Percentiles rank a stretch among this genome's conserved stretches.
Evolutionary conservation across 2,888 invertebrate genomes (phyloP).

Genomic region (Sinhomidia bicolor): DNA sequence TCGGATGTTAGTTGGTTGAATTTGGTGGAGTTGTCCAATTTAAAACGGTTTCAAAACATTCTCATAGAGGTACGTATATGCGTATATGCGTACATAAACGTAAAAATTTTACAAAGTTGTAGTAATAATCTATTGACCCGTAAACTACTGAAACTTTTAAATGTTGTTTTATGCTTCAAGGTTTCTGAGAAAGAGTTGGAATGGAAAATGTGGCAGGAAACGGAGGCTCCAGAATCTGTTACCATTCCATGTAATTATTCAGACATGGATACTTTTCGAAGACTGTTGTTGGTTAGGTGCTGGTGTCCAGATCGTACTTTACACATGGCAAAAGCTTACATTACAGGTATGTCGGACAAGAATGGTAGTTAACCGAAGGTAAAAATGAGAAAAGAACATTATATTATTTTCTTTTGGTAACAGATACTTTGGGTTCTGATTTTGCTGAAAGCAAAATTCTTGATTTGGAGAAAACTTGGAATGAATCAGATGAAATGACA

Average conservation of each 20-base stretch:
- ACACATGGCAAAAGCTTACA: constrained; percentile 95
- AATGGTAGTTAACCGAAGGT: constrained; percentile 22
- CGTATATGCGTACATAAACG: neutral
- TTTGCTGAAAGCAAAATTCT: constrained; percentile 96
- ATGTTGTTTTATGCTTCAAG: constrained; percentile 81
- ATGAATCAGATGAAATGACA: constrained; percentile 92
- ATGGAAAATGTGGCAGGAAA: constrained; percentile 95
- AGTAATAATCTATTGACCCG: too few species aligned
- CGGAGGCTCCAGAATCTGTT: constrained; percentile 95
- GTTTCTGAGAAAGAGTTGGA: constrained; percentile 93
- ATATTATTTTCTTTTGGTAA: neutral
- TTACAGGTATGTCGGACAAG: constrained; percentile 87
- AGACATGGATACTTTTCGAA: constrained; percentile 93
- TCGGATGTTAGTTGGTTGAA: constrained; percentile 98
- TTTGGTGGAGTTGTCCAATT: constrained; percentile 94
- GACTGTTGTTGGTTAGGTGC: constrained; percentile 91
- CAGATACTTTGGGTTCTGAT: constrained; percentile 91
- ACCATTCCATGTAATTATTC: constrained; percentile 95
- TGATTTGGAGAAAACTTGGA: constrained; percentile 93
- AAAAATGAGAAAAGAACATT: too few species aligned
- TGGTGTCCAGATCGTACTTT: constrained; percentile 98
- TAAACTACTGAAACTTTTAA: too few species aligned
- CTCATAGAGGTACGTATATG: constrained; percentile 87
- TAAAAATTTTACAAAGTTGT: too few species aligned
- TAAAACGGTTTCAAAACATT: constrained; percentile 90